A percentile compares a stretch with the other conserved stretches of the same genome.
Evolutionary conservation across 2,113 vertebrate genomes (phyloP).

Genomic region (Cheilinus undulatus): DNA sequence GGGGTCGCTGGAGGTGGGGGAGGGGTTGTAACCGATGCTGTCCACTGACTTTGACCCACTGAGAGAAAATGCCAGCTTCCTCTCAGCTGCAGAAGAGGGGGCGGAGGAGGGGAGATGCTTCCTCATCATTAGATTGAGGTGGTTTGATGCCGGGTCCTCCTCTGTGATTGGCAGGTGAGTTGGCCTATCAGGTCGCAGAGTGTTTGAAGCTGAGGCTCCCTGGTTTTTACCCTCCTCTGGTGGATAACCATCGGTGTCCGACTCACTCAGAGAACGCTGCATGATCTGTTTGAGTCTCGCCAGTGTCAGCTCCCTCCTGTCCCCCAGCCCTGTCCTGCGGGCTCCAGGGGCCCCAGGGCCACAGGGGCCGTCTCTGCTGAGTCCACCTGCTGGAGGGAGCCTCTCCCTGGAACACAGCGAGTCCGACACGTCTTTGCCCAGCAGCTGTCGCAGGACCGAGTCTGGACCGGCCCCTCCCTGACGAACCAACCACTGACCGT

Average conservation of each 20-base stretch:
- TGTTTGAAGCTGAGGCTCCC: constrained; percentile 34
- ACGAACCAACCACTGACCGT: constrained; percentile 83
- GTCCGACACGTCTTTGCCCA: constrained; percentile 91
- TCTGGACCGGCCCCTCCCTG: constrained; percentile 90
- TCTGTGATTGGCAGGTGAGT: constrained; percentile 91
- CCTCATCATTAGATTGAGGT: constrained; percentile 87
- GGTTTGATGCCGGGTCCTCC: constrained; percentile 83
- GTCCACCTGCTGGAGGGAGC: constrained; percentile 74
- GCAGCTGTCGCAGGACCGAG: constrained; percentile 88
- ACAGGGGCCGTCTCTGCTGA: constrained; percentile 52
- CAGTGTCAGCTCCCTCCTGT: constrained; percentile 92
- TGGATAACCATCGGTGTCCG: constrained; percentile 90
- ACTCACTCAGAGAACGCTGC: constrained; percentile 94
- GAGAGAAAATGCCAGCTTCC: constrained; percentile 88
- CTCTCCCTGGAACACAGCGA: constrained; percentile 87
- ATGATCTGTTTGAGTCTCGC: constrained; percentile 93
- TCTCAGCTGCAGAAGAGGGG: constrained; percentile 76
- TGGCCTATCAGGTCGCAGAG: constrained; percentile 84
- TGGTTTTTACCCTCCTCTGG: constrained; percentile 88
- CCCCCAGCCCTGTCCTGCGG: constrained; percentile 80
- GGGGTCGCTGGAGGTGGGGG: constrained; percentile 89
- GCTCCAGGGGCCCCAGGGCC: constrained; percentile 74
- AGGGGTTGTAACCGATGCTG: constrained; percentile 84
- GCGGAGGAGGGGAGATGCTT: constrained; percentile 81
- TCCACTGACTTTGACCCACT: constrained; percentile 89